These are phyloP conservation scores for Spizella passerina DNA, from an alignment of 2,797 vertebrate species.

Conservation along the genomic window DNA sequence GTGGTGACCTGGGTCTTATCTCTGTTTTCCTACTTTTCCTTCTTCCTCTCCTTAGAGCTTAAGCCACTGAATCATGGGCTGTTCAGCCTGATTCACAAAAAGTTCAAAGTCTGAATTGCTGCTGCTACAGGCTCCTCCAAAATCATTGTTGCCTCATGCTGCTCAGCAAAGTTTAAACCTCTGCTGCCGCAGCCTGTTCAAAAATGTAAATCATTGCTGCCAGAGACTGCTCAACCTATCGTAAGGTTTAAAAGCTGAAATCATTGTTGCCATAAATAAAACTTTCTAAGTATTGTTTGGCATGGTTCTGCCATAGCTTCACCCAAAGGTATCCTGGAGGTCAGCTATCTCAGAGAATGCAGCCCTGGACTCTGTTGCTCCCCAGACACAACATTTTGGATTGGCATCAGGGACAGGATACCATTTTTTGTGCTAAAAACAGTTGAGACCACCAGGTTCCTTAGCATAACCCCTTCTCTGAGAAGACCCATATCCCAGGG, in stretches of 20 bases:
- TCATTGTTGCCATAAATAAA: background rate
- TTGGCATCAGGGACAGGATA: background rate
- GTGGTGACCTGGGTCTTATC: rapidly evolving
- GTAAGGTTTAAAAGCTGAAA: background rate
- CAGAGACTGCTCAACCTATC: background rate
- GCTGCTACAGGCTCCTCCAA: background rate
- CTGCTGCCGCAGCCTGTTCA: background rate
- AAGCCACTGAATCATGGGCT: background rate
- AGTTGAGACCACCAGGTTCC: rapidly evolving
- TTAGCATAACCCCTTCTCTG: background rate
- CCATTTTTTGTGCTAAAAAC: background rate
- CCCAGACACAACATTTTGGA: background rate
- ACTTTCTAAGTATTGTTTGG: background rate
- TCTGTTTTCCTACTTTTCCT: background rate
- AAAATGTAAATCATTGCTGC: background rate
- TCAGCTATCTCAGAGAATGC: background rate
- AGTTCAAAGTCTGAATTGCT: background rate
- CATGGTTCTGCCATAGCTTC: background rate
- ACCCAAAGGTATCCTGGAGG: background rate
- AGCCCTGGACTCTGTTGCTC: background rate
- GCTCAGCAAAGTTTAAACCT: background rate
- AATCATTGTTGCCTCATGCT: background rate
- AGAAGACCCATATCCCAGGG: background rate
- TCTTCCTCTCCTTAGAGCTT: background rate
- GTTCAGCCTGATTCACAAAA: background rate